Percentiles rank a stretch among this genome's conserved stretches.
phyloP scores from a whole-genome alignment of 2,797 vertebrate species.

The Microctenopoma stevenorrisi region DNA sequence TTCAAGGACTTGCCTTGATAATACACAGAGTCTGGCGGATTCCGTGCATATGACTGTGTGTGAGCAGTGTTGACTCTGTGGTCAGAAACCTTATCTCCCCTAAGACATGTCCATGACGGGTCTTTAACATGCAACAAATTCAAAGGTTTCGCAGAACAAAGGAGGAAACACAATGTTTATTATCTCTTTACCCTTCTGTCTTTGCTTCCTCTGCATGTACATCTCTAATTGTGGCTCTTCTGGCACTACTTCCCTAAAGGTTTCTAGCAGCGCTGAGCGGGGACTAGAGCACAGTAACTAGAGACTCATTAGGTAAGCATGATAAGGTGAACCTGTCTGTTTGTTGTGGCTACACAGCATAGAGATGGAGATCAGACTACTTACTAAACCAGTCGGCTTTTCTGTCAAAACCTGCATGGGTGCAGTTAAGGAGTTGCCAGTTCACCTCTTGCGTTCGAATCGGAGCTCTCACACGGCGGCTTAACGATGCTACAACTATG shows the following conservation, averaged over 20 bases:
- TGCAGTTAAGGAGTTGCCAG: background rate
- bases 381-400: slow-evolving; percentile 22
- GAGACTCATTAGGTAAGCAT: slow-evolving; percentile 75
- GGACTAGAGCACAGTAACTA: slow-evolving; percentile 64
- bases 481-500: slow-evolving; percentile 19
- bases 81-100: slow-evolving; percentile 37
- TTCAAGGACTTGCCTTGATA: too few species aligned
- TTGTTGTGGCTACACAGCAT: slow-evolving; percentile 71
- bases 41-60: background rate
- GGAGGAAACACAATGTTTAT: slow-evolving; percentile 21
- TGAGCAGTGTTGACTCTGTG: slow-evolving; percentile 37
- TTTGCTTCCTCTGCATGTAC: slow-evolving; percentile 55
- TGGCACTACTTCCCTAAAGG: slow-evolving; percentile 68
- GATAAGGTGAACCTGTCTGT: slow-evolving; percentile 52
- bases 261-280: slow-evolving; percentile 50
- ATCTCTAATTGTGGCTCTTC: slow-evolving; percentile 67
- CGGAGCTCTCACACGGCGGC: slow-evolving; percentile 20
- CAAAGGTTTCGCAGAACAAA: slow-evolving; percentile 26
- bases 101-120: slow-evolving; percentile 10
- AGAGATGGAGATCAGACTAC: slow-evolving; percentile 34
- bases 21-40: too few species aligned
- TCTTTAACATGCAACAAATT: slow-evolving; percentile 21
- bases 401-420: slow-evolving; percentile 4
- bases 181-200: slow-evolving; percentile 32
- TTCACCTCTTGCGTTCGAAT: slow-evolving; percentile 12